phyloP scores from a whole-genome alignment of 2,113 vertebrate species.

The Ophthalmolycus amberensis region DNA sequence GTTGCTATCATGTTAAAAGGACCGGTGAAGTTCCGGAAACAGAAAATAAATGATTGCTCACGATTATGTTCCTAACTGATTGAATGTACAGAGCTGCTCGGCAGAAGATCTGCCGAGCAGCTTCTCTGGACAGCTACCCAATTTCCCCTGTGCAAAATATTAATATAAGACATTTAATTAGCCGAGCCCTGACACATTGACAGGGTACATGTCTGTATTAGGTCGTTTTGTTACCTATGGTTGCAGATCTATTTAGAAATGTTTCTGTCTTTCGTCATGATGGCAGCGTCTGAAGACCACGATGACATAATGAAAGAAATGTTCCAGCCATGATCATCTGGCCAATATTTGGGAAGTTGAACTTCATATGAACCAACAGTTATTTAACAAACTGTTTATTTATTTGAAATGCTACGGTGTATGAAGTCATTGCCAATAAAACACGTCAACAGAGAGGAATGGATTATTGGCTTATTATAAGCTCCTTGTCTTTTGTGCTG shows the following conservation, averaged over 20 bases:
- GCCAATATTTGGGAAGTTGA: neutral
- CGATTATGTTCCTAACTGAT: too few relatives aligned
- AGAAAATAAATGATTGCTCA: too few relatives aligned
- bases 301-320: neutral
- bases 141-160: neutral
- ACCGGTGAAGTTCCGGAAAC: neutral
- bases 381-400: neutral
- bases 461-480: constrained; percentile 65
- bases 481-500: constrained; percentile 49
- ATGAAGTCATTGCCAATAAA: constrained; percentile 29
- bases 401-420: neutral
- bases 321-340: neutral
- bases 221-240: neutral
- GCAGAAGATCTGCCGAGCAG: too few relatives aligned
- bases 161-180: neutral
- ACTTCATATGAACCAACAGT: neutral
- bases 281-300: neutral
- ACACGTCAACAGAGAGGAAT: constrained; percentile 34
- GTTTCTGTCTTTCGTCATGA: neutral
- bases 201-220: neutral
- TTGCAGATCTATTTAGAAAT: neutral
- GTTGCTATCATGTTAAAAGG: neutral
- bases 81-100: too few relatives aligned
- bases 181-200: neutral
- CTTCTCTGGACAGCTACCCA: neutral